These are phyloP conservation scores for Pangasianodon gigas DNA, from an alignment of 2,113 vertebrate species.

Conservation along the genomic window DNA sequence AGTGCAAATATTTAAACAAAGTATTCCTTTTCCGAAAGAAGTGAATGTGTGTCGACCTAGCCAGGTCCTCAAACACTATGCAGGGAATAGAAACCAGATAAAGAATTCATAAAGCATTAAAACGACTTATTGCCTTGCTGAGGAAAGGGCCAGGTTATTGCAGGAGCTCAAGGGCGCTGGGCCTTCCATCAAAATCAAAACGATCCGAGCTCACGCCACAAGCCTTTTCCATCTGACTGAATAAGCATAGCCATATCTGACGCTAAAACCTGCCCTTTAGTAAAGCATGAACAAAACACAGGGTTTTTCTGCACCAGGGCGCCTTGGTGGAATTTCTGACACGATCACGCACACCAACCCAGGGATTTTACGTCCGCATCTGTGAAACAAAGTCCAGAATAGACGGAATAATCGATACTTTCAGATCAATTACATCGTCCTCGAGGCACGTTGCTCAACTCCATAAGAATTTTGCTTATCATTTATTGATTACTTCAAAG, in stretches of 20 bases:
- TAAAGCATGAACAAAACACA: constrained; percentile 12
- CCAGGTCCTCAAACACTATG: background rate
- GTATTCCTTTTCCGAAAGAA: background rate
- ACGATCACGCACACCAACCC: background rate
- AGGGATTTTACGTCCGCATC: constrained; percentile 24
- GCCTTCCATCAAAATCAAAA: constrained; percentile 42
- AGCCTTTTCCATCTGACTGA: constrained; percentile 36
- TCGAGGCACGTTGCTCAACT: constrained; percentile 27
- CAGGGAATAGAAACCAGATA: constrained; percentile 22
- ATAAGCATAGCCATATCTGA: constrained; percentile 25
- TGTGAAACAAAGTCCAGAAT: background rate
- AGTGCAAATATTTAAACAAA: background rate
- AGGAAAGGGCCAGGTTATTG: constrained; percentile 46
- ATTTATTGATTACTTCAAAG: constrained; percentile 46
- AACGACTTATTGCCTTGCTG: constrained; percentile 51
- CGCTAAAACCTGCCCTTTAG: constrained; percentile 42
- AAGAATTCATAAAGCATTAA: constrained; percentile 51
- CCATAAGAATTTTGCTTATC: constrained; percentile 25
- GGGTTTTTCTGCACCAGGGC: background rate
- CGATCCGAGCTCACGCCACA: constrained; percentile 27
- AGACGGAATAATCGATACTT: constrained; percentile 42
- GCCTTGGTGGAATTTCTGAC: background rate
- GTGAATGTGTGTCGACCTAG: background rate
- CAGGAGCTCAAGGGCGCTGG: constrained; percentile 41
- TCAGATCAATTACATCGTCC: constrained; percentile 27